These are phyloP conservation scores for Aelia acuminata DNA, from an alignment of 2,888 invertebrate genomes.

Conservation along the genomic window DNA sequence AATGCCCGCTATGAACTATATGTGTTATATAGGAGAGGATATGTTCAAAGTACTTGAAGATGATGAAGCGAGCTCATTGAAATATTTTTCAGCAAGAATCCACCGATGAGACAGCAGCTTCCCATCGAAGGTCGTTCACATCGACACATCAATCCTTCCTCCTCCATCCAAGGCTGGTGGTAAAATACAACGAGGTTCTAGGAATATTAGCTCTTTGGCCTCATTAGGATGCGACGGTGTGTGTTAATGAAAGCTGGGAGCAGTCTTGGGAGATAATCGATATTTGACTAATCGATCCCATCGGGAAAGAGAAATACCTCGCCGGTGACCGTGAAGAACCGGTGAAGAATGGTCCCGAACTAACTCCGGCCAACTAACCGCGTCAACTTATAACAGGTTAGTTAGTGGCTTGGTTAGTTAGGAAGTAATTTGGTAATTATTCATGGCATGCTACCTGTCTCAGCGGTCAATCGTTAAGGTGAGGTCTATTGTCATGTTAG, in stretches of 20 bases:
- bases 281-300: slow-evolving; percentile 37
- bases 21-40: neutral
- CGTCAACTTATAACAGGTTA: slow-evolving; percentile 30
- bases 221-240: slow-evolving; percentile 23
- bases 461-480: neutral
- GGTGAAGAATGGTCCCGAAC: neutral
- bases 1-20: neutral
- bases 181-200: slow-evolving; percentile 22
- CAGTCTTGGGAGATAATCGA: neutral
- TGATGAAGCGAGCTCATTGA: neutral
- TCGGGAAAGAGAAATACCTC: neutral
- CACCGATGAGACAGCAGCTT: slow-evolving; percentile 34
- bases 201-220: slow-evolving; percentile 25
- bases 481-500: neutral
- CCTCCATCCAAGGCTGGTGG: neutral
- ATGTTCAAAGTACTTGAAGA: neutral
- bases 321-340: neutral
- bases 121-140: slow-evolving; percentile 19
- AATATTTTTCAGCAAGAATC: neutral
- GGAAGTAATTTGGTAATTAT: neutral
- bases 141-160: neutral
- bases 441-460: neutral
- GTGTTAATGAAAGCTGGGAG: slow-evolving; percentile 37
- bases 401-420: slow-evolving; percentile 19
- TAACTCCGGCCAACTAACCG: neutral